These are phyloP conservation scores for Esperia sulphurella DNA, from an alignment of 2,888 invertebrate genomes.

Conservation along the genomic window DNA sequence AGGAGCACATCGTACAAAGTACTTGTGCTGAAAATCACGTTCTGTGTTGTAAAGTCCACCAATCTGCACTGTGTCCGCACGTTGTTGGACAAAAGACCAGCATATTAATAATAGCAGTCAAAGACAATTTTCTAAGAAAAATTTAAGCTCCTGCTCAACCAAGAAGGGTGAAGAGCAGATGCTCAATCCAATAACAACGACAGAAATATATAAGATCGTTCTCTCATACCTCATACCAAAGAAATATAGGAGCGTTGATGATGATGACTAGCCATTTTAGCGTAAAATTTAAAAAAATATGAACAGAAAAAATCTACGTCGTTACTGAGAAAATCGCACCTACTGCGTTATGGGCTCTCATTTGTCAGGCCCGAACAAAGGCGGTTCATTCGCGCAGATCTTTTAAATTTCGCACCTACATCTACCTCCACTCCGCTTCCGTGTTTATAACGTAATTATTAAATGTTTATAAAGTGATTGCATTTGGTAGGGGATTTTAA, in stretches of 20 bases:
- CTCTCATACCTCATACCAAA: not conserved
- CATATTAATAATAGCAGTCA: too few species aligned
- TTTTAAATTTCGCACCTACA: conserved; percentile 20
- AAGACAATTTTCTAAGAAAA: too few species aligned
- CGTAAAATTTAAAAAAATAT: conserved; percentile 9
- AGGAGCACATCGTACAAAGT: too few species aligned
- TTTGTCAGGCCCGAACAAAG: conserved; percentile 23
- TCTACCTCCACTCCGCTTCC: not conserved
- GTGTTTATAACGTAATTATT: not conserved
- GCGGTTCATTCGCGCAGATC: conserved; percentile 16
- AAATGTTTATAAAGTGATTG: too few species aligned
- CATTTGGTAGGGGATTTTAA: too few species aligned
- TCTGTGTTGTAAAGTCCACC: too few species aligned
- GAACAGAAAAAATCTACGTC: conserved; percentile 8
- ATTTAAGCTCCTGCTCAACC: too few species aligned
- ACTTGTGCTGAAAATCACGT: too few species aligned
- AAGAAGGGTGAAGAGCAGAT: too few species aligned
- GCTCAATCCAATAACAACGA: not conserved
- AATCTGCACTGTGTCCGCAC: too few species aligned
- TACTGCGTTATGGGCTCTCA: conserved; percentile 21
- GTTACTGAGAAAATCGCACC: conserved; percentile 15
- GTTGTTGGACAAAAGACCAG: too few species aligned
- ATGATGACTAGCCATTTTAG: conserved; percentile 6
- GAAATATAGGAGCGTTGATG: conserved; percentile 7
- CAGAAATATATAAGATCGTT: not conserved